phyloP scores from a whole-genome alignment of 2,113 vertebrate genomes.

The Lagenorhynchus albirostris region DNA sequence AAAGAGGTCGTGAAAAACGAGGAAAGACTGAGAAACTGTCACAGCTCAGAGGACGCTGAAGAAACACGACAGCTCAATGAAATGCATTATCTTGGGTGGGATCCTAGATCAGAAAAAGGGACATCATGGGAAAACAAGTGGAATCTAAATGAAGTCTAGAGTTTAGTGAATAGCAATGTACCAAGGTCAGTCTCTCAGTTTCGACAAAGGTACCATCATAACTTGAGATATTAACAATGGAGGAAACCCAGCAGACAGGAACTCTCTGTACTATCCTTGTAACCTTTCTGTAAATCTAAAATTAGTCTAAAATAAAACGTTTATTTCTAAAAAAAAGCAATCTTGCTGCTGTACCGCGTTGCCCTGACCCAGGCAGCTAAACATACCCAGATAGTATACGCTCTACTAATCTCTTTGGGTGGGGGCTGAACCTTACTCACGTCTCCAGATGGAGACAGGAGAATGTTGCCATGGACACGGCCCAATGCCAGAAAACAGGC shows the following conservation, averaged over 20 bases:
- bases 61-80: rapidly evolving
- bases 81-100: rapidly evolving
- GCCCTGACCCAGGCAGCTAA: not conserved
- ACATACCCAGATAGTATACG: not conserved
- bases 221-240: not conserved
- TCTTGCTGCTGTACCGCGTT: not conserved
- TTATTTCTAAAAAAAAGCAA: not conserved
- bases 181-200: not conserved
- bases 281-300: not conserved
- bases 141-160: not conserved
- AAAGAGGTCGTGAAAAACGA: not conserved
- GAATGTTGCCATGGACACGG: not conserved
- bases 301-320: not conserved
- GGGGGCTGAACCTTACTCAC: not conserved
- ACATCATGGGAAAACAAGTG: not conserved
- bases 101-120: not conserved
- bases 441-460: not conserved
- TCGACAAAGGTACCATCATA: not conserved
- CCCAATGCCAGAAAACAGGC: not conserved
- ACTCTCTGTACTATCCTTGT: not conserved
- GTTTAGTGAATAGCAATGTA: rapidly evolving
- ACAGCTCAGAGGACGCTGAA: not conserved
- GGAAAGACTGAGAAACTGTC: not conserved
- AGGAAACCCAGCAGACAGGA: not conserved
- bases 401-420: slow-evolving; percentile 11